These are phyloP conservation scores for Smutsia gigantea DNA, from an alignment of 2,797 vertebrate genomes.

Conservation along the genomic window DNA sequence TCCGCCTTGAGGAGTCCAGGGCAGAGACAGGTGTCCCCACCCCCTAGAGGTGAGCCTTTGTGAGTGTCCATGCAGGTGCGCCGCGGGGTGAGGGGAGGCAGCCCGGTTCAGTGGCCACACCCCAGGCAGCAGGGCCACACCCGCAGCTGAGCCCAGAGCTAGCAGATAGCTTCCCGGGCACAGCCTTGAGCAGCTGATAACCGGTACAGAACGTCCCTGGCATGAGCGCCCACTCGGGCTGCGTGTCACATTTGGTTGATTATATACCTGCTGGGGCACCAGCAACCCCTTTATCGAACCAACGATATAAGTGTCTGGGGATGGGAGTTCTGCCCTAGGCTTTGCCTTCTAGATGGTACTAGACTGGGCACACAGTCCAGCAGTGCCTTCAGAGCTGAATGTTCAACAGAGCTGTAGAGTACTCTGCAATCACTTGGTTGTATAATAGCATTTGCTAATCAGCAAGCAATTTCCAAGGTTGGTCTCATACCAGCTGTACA, in stretches of 20 bases:
- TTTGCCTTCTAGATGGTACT: rapidly evolving
- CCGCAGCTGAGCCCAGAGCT: not conserved
- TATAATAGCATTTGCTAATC: not conserved
- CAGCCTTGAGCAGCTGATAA: not conserved
- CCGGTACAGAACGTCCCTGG: not conserved
- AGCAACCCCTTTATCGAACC: not conserved
- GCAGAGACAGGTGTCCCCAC: not conserved
- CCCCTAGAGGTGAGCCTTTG: not conserved
- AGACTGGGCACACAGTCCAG: not conserved
- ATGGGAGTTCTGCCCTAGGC: not conserved
- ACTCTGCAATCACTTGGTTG: not conserved
- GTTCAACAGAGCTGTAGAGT: rapidly evolving
- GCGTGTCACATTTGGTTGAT: not conserved
- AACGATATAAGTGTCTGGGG: not conserved
- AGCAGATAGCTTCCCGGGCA: not conserved
- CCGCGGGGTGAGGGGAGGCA: not conserved
- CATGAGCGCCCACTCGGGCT: rapidly evolving
- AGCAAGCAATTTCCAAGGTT: not conserved
- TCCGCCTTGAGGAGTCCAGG: not conserved
- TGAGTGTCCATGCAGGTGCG: not conserved
- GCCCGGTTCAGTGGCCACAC: not conserved
- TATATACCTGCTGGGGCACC: not conserved
- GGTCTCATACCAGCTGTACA: not conserved
- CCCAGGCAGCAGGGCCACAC: not conserved
- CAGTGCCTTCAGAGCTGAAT: not conserved